Conservation (phyloP, 1,140 invertebrate species). For the Pseudomyrmex concolor region DNA sequence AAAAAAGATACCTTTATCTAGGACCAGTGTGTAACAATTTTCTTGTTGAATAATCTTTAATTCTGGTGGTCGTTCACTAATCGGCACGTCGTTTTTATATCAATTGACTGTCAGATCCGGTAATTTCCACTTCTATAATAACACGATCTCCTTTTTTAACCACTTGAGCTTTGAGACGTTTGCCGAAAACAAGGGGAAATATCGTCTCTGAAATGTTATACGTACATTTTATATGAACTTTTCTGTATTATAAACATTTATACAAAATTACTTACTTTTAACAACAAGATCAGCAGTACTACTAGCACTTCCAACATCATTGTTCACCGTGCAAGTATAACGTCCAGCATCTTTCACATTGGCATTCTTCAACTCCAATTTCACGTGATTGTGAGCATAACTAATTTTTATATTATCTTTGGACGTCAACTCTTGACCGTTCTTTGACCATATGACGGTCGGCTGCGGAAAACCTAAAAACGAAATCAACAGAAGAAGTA, state of each 20-base stretch:
- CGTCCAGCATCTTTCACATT: slow-evolving; percentile 89
- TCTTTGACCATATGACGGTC: slow-evolving; percentile 90
- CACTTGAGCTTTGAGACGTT: slow-evolving; percentile 91
- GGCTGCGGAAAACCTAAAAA: slow-evolving; percentile 88
- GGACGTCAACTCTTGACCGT: slow-evolving; percentile 87
- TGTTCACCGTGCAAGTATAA: slow-evolving; percentile 91
- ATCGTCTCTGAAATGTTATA: slow-evolving; percentile 87
- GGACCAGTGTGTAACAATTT: slow-evolving; percentile 88
- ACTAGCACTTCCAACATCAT: slow-evolving; percentile 89
- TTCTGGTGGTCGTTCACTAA: slow-evolving; percentile 84
- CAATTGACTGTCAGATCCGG: slow-evolving; percentile 89
- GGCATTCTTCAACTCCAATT: slow-evolving; percentile 87
- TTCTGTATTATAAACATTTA: neutral
- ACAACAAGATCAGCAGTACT: slow-evolving; percentile 93
- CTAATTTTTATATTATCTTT: slow-evolving; percentile 85
- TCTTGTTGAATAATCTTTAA: slow-evolving; percentile 87
- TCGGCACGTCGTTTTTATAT: slow-evolving; percentile 89
- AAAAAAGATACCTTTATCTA: slow-evolving; percentile 88
- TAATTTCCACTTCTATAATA: slow-evolving; percentile 92
- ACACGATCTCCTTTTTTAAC: slow-evolving; percentile 90
- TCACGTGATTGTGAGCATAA: slow-evolving; percentile 87
- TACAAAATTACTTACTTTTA: slow-evolving; percentile 87
- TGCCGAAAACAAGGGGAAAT: slow-evolving; percentile 92
- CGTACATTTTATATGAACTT: neutral
- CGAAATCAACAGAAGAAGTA: neutral